Conservation (phyloP, 2,888 invertebrate species). For the Tipula helvola region DNA sequence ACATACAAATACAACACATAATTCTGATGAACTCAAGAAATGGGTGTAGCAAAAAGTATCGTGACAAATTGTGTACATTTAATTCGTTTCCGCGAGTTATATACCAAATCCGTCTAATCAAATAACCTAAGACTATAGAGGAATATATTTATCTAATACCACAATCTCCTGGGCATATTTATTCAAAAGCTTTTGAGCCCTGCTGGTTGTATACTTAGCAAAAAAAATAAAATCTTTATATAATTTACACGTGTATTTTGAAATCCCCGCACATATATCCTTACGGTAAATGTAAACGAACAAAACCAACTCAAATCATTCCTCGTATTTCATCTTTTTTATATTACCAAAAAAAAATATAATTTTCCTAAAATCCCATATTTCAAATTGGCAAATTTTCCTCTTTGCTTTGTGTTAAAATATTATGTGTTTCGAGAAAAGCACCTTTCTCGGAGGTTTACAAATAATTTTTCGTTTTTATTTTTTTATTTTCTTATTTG, state of each 20-base stretch:
- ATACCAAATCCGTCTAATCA: background rate
- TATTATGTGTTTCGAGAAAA: background rate
- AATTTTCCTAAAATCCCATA: background rate
- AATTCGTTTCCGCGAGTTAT: background rate
- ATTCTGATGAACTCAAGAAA: no score
- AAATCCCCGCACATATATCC: background rate
- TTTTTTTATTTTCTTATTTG: background rate
- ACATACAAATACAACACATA: no score
- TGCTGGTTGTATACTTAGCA: background rate
- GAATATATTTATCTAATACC: background rate
- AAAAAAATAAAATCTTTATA: background rate
- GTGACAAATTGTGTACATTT: no score
- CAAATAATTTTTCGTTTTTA: background rate
- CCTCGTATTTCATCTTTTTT: background rate
- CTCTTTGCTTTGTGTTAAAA: background rate
- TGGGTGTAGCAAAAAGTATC: no score
- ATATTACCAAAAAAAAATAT: background rate
- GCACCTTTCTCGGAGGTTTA: constrained; percentile 4
- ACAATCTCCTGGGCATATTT: background rate
- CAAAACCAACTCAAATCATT: background rate
- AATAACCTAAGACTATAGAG: background rate
- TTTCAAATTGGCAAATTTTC: constrained; percentile 4
- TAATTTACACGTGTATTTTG: background rate
- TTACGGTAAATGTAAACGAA: background rate
- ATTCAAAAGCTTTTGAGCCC: background rate